A percentile compares a stretch with the other conserved stretches of the same genome.
phyloP scores from a whole-genome alignment of 2,113 vertebrate species.

The Sapayoa aenigma region DNA sequence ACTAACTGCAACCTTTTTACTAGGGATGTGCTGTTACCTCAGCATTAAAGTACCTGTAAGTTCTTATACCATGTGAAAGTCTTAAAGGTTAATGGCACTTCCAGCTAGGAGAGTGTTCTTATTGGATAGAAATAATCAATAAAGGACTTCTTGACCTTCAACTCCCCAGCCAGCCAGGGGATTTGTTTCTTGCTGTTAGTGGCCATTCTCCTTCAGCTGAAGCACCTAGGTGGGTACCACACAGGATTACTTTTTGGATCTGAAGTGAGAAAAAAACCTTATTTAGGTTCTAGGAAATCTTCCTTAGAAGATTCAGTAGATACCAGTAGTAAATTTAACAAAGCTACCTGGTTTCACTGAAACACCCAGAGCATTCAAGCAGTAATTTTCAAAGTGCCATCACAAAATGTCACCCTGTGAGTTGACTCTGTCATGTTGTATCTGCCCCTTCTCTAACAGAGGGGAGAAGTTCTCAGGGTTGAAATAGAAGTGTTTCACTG shows the following conservation, averaged over 20 bases:
- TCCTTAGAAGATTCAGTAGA: background rate
- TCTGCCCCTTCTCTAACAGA: background rate
- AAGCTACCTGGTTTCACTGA: background rate
- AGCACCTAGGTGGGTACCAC: background rate
- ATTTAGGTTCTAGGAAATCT: background rate
- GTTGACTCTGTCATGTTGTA: background rate
- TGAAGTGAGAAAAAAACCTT: background rate
- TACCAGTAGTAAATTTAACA: background rate
- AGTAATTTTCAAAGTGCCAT: background rate
- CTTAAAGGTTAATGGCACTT: background rate
- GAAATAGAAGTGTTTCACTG: background rate
- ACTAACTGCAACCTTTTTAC: background rate
- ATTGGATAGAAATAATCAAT: background rate
- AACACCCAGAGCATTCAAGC: background rate
- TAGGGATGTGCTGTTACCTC: background rate
- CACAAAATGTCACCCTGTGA: fast-evolving
- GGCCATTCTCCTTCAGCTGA: background rate
- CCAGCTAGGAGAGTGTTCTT: background rate
- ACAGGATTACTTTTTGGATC: background rate
- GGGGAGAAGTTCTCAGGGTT: background rate
- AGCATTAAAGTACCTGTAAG: fast-evolving
- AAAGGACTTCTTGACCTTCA: background rate
- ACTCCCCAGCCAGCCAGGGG: background rate
- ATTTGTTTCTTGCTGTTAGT: background rate
- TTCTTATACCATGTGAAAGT: background rate